A percentile compares a stretch with the other conserved stretches of the same genome.
Conservation (phyloP, 2,113 vertebrate genomes). For the Nicator chloris region DNA sequence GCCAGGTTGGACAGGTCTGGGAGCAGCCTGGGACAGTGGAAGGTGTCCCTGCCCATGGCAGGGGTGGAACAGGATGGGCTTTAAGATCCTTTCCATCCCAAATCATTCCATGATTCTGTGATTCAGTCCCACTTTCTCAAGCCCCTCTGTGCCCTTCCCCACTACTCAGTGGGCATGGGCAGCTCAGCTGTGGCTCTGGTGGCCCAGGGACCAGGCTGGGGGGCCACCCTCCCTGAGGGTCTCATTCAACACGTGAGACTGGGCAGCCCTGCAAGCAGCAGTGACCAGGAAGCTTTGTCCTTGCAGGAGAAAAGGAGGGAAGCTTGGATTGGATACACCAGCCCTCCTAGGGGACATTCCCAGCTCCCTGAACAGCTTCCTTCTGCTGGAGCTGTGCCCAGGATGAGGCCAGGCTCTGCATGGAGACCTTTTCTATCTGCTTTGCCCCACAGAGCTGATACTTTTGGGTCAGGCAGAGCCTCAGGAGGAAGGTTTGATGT, state of each 20-base stretch:
- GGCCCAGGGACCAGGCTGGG: background rate
- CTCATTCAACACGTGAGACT: too few species aligned
- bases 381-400: background rate
- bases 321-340: background rate
- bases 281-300: background rate
- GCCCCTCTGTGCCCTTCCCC: background rate
- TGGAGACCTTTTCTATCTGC: background rate
- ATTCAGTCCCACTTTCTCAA: background rate
- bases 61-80: rapidly evolving
- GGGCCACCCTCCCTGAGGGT: background rate
- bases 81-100: background rate
- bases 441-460: background rate
- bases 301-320: background rate
- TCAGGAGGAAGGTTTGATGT: background rate
- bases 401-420: background rate
- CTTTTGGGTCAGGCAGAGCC: background rate
- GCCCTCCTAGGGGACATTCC: background rate
- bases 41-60: background rate
- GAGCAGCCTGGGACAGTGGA: rapidly evolving
- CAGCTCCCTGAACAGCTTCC: background rate
- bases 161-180: background rate
- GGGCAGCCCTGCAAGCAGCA: background rate
- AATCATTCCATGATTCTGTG: background rate
- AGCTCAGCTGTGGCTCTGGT: background rate
- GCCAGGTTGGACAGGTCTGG: rapidly evolving